phyloP scores from a whole-genome alignment of 2,797 vertebrate genomes.

The Sardinella longiceps region DNA sequence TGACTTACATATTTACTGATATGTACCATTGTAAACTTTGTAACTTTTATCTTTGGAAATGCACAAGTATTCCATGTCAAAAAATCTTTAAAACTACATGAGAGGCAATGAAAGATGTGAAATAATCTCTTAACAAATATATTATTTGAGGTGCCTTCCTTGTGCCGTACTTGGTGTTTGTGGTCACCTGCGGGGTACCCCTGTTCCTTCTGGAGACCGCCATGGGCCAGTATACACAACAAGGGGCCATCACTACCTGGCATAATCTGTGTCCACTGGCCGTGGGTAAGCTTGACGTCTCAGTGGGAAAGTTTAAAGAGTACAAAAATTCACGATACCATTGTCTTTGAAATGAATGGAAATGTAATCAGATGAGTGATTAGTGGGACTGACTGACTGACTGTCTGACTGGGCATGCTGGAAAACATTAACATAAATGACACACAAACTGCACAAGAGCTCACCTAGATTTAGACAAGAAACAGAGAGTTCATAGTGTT shows the following conservation, averaged over 20 bases:
- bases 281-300: conserved; percentile 64
- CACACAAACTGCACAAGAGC: neutral
- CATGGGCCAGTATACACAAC: conserved; percentile 73
- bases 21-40: too few relatives aligned
- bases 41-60: too few relatives aligned
- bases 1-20: too few relatives aligned
- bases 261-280: conserved; percentile 72
- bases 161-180: conserved; percentile 76
- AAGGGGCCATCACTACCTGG: conserved; percentile 75
- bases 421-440: conserved; percentile 11
- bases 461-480: neutral
- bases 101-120: too few relatives aligned
- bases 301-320: neutral
- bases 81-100: too few relatives aligned
- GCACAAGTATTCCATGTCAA: too few relatives aligned
- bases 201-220: conserved; percentile 74
- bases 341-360: neutral
- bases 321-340: neutral
- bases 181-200: conserved; percentile 71
- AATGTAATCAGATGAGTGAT: neutral
- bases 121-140: neutral
- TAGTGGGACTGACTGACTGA: neutral
- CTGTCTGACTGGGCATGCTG: neutral
- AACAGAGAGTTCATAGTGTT: neutral
- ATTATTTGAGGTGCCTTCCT: conserved; percentile 72